Conservation (phyloP, 2,797 vertebrate genomes). For the Pangasius larnaudii region DNA sequence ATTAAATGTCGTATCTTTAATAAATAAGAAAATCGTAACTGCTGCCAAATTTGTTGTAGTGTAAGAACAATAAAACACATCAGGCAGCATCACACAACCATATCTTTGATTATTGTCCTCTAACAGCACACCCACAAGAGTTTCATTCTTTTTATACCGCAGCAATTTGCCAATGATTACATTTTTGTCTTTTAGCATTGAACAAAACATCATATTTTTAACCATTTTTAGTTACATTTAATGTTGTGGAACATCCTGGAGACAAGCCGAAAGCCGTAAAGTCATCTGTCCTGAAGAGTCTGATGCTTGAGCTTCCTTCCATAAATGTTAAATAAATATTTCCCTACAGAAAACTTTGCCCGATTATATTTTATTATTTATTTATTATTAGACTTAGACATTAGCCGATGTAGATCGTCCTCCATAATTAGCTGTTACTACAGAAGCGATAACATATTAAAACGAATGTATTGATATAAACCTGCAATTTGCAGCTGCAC, state of each 20-base stretch:
- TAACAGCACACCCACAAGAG: background rate
- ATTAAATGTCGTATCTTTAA: too few relatives aligned
- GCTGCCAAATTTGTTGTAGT: too few relatives aligned
- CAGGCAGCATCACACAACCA: background rate
- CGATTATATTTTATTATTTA: background rate
- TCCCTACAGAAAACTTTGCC: too few relatives aligned
- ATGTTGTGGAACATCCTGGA: background rate
- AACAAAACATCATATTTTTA: background rate
- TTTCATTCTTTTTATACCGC: background rate
- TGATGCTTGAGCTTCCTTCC: background rate
- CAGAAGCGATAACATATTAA: background rate
- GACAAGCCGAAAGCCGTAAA: background rate
- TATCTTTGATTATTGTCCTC: background rate
- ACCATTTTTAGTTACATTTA: background rate
- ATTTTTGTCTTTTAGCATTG: too few relatives aligned
- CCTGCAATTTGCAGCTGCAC: background rate
- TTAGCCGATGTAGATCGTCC: background rate
- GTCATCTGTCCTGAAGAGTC: background rate
- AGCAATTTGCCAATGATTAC: background rate
- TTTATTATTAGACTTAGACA: background rate
- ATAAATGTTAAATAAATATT: background rate
- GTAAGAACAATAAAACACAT: background rate
- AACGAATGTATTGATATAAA: background rate
- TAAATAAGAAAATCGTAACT: too few relatives aligned
- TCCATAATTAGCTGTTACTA: background rate